Conservation (phyloP, 2,888 invertebrate genomes). For the Lepidochitona cinerea region DNA sequence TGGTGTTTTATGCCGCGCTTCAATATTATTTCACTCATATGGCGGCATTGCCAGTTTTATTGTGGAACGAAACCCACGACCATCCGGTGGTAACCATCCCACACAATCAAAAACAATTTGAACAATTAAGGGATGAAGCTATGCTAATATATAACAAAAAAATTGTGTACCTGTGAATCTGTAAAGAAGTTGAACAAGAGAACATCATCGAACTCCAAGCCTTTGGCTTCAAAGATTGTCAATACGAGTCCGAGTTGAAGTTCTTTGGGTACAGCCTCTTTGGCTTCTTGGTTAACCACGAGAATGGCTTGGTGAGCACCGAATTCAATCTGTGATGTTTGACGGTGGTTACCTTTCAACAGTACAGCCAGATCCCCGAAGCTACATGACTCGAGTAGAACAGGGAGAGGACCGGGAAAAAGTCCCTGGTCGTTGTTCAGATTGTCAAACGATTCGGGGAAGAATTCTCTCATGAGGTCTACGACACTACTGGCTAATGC, state of each 20-base stretch:
- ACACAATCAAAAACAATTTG: too few relatives aligned
- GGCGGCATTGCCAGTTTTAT: too few relatives aligned
- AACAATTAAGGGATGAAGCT: too few relatives aligned
- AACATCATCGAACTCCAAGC: slow-evolving; percentile 66
- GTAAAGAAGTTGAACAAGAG: slow-evolving; percentile 66
- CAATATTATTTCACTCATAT: too few relatives aligned
- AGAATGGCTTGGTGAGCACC: slow-evolving; percentile 65
- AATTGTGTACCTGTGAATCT: slow-evolving; percentile 63
- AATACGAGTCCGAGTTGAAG: slow-evolving; percentile 55
- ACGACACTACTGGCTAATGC: slow-evolving; percentile 57
- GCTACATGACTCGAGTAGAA: slow-evolving; percentile 58
- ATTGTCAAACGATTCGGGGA: slow-evolving; percentile 63
- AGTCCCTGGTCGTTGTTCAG: slow-evolving; percentile 60
- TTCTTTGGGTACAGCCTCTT: slow-evolving; percentile 55
- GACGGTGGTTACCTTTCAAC: slow-evolving; percentile 49
- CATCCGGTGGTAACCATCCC: too few relatives aligned
- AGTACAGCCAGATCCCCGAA: slow-evolving; percentile 37
- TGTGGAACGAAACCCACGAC: too few relatives aligned
- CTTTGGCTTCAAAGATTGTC: slow-evolving; percentile 65
- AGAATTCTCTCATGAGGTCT: slow-evolving; percentile 57
- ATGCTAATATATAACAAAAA: too few relatives aligned
- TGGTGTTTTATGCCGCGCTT: too few relatives aligned
- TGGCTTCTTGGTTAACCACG: slow-evolving; percentile 57
- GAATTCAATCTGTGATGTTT: slow-evolving; percentile 64
- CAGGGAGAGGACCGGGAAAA: slow-evolving; percentile 58